These are phyloP conservation scores for Aplocera efformata DNA, from an alignment of 2,888 invertebrate species.

Conservation along the genomic window DNA sequence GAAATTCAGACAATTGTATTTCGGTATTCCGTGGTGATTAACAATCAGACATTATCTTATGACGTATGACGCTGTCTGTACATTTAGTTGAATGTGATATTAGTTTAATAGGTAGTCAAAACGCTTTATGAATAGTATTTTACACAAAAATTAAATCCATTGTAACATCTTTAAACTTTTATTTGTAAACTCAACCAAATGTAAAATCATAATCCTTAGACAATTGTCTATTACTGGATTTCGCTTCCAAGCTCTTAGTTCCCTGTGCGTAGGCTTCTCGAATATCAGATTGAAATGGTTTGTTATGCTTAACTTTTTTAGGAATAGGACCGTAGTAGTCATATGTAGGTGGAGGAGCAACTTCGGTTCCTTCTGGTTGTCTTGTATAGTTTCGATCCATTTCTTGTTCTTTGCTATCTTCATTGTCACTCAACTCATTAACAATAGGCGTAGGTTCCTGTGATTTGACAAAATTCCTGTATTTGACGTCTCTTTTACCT, in stretches of 20 bases:
- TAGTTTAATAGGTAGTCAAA: conserved; percentile 41
- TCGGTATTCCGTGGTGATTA: no score
- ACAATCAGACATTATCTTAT: no score
- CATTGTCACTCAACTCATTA: conserved; percentile 55
- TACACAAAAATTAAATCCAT: conserved; percentile 38
- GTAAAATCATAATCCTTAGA: conserved; percentile 68
- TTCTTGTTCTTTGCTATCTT: conserved; percentile 25
- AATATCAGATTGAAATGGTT: conserved; percentile 65
- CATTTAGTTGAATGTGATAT: conserved; percentile 48
- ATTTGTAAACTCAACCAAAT: conserved; percentile 47
- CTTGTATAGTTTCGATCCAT: conserved; percentile 32
- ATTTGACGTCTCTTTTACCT: conserved; percentile 45
- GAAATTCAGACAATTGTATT: no score
- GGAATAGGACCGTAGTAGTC: conserved; percentile 81
- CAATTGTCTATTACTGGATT: conserved; percentile 50
- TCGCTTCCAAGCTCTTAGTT: conserved; percentile 61
- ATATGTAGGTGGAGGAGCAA: conserved; percentile 84
- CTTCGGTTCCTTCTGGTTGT: conserved; percentile 69
- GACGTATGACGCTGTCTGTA: conserved; percentile 35
- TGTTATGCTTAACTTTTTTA: conserved; percentile 49
- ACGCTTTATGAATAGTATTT: conserved; percentile 29
- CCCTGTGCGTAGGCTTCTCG: conserved; percentile 71
- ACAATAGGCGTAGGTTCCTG: conserved; percentile 53
- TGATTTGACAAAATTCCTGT: conserved; percentile 60
- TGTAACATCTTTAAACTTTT: conserved; percentile 29